Conservation (phyloP, 2,797 vertebrate genomes). For the Rhinichthys osculus region DNA sequence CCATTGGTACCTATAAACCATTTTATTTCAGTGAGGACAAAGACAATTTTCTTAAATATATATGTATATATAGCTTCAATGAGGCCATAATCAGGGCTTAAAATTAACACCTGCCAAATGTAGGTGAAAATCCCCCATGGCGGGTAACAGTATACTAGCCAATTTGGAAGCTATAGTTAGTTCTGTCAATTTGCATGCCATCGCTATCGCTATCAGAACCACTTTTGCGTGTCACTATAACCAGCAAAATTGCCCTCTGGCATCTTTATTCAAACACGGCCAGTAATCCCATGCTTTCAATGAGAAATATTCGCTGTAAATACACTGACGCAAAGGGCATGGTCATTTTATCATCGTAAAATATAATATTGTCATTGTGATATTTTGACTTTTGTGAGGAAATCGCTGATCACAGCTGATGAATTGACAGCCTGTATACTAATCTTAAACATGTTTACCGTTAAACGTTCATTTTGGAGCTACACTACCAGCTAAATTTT, state of each 20-base stretch:
- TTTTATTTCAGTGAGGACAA: constrained; percentile 4
- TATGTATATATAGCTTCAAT: not conserved
- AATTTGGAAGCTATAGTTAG: not conserved
- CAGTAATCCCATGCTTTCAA: not conserved
- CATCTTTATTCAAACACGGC: not conserved
- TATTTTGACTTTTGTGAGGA: not conserved
- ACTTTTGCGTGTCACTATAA: not conserved
- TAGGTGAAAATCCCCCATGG: not conserved
- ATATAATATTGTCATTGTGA: not conserved
- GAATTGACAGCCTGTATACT: not conserved
- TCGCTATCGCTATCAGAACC: not conserved
- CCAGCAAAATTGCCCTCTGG: not conserved
- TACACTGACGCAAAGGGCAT: not conserved
- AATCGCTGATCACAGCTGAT: not conserved
- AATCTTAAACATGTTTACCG: not conserved
- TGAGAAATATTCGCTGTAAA: not conserved
- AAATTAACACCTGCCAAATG: not conserved
- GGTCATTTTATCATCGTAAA: not conserved
- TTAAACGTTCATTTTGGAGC: not conserved
- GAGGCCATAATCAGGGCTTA: not conserved
- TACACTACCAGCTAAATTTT: not conserved
- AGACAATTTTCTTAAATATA: not conserved
- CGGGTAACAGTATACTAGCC: not conserved
- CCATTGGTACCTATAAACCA: constrained; percentile 89
- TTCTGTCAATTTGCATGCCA: not conserved